Base-by-base conservation (phyloP, 2,888 invertebrate genomes). In the Augiades crinisus region DNA sequence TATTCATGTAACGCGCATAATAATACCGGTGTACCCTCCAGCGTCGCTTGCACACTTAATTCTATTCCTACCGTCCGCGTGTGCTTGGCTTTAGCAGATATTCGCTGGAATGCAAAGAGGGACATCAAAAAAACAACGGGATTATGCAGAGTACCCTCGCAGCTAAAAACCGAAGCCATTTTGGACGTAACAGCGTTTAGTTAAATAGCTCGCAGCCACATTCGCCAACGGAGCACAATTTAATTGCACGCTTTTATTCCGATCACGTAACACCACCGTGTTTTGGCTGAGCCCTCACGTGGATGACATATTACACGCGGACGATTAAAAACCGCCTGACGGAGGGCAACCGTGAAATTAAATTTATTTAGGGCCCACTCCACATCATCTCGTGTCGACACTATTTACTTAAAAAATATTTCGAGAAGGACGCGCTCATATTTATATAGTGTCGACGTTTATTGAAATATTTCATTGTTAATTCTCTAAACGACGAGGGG, bases 401-500 rank as follows among this genome's bases (percentile, higher is more conserved):
- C 55, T 84, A 80, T 87, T 87, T 86, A 83, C 83, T 82, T 78
- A 81, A 78, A 81, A 75, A 85, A 87, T 85, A 85, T 77, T 85
- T 79, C 68, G 75, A 71, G 77, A 79, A 82, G 78, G 74, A 79
- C 78, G 72, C 54, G 77, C 75, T 75, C 75, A 72, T 88, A 83
- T 88, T 88, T 89, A 84, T 81, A 76, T 75, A 81, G 75, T 75
- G 70, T 71, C 76, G 72, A 70, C 78, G 74, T 79, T 86, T 85
- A 88, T 87, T 87, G 81, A 88, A 84, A 84, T 87, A 86, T 83
- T 83, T 85, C 82, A 83, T 86, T 85, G 84, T 89, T 84, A 86
- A 86, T 83, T 83, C 81, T 75, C 71, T 64, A 68, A 80, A 76
- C 76, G 76, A 79, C 75, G 71, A 71, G 52, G 66, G 76, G 80